A percentile compares a stretch with the other conserved stretches of the same genome.
Evolutionary conservation across 2,797 vertebrate genomes (phyloP).

Genomic region (Steatocranus sp.): DNA sequence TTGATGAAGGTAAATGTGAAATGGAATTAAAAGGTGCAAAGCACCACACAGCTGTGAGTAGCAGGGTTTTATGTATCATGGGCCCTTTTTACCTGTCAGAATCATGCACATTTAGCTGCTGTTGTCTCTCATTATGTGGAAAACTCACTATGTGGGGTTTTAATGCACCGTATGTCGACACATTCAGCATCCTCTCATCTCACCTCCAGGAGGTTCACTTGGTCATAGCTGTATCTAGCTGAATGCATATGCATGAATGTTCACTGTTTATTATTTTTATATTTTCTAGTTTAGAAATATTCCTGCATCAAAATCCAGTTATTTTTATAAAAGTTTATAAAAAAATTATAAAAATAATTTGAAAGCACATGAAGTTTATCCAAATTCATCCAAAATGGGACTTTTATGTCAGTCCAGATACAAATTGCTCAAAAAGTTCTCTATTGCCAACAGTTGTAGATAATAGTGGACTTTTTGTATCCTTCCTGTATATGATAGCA

Average conservation of each 20-base stretch:
- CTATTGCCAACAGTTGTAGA: background rate
- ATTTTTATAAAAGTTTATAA: background rate
- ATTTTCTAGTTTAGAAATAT: background rate
- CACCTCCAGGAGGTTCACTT: background rate
- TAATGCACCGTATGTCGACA: background rate
- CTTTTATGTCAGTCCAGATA: background rate
- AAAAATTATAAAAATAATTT: accelerated
- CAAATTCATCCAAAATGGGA: background rate
- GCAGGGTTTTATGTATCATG: conserved; percentile 8
- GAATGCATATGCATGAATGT: background rate
- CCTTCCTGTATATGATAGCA: background rate
- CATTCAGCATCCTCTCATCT: background rate
- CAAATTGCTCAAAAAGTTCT: background rate
- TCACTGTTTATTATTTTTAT: background rate
- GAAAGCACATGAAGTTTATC: background rate
- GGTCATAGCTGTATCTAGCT: background rate
- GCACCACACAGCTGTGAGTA: background rate
- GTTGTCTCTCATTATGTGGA: background rate
- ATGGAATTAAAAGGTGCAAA: conserved; percentile 7
- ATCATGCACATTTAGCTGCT: background rate
- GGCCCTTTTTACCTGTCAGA: background rate
- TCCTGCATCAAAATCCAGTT: background rate
- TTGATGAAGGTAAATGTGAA: conserved; percentile 15
- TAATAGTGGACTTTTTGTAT: background rate
- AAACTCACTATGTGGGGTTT: background rate